phyloP scores from a whole-genome alignment of 35 echinoderm and acorn worm genomes.

The Apostichopus californicus region DNA sequence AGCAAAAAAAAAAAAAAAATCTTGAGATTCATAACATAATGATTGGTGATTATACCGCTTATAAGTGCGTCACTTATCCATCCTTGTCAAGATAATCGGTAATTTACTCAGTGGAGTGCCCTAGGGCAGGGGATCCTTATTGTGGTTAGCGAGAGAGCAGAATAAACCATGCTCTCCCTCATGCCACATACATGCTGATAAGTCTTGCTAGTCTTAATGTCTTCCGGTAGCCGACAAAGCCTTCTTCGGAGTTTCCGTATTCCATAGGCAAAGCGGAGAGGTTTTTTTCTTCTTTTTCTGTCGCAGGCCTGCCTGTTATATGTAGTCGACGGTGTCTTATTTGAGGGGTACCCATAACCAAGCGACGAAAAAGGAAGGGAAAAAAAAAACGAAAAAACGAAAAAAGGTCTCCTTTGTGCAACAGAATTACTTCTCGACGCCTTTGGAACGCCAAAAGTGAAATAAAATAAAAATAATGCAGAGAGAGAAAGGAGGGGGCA shows the following conservation, averaged over 20 bases:
- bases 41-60: slow-evolving; percentile 47
- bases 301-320: no score
- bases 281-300: no score
- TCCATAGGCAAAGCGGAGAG: no score
- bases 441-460: no score
- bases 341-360: no score
- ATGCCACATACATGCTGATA: neutral
- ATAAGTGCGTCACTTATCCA: slow-evolving; percentile 33
- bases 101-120: slow-evolving; percentile 29
- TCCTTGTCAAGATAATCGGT: slow-evolving; percentile 45
- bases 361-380: no score
- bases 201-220: slow-evolving; percentile 31
- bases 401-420: no score
- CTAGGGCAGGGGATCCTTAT: slow-evolving; percentile 29
- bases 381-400: no score
- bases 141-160: neutral
- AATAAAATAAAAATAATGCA: no score
- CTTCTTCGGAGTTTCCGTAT: neutral
- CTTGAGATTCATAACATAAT: slow-evolving; percentile 28
- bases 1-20: neutral
- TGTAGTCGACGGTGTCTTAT: no score
- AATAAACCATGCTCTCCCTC: neutral
- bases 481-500: no score
- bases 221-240: slow-evolving; percentile 39
- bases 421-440: no score